These are phyloP conservation scores for Triplophysa tibetana DNA, from an alignment of 2,113 vertebrate genomes.

Conservation along the genomic window DNA sequence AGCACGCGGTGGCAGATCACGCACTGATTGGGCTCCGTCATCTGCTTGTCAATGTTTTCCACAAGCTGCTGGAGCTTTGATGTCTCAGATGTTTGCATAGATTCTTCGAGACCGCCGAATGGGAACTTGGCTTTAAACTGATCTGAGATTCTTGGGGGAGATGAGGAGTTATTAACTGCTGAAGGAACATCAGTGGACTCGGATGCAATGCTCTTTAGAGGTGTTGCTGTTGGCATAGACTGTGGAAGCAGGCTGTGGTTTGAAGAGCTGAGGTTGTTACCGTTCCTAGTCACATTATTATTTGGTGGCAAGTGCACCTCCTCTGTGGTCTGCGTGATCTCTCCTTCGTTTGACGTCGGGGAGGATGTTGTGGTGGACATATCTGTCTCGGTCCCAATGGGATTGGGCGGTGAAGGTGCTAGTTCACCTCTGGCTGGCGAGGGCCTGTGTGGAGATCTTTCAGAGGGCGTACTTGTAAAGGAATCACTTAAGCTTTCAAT, in stretches of 20 bases:
- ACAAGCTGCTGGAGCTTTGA: slow-evolving; percentile 96
- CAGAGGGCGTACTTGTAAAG: slow-evolving; percentile 83
- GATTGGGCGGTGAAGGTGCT: slow-evolving; percentile 83
- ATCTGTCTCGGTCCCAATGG: slow-evolving; percentile 69
- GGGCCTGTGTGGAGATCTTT: slow-evolving; percentile 84
- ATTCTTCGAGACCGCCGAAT: slow-evolving; percentile 81
- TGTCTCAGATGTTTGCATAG: slow-evolving; percentile 96
- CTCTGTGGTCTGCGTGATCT: slow-evolving; percentile 69
- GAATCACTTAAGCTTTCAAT: slow-evolving; percentile 79
- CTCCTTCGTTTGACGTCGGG: slow-evolving; percentile 64
- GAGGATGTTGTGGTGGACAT: slow-evolving; percentile 73
- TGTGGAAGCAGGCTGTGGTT: slow-evolving; percentile 32
- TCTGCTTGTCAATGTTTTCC: slow-evolving; percentile 97
- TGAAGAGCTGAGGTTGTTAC: slow-evolving; percentile 58
- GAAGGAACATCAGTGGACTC: slow-evolving; percentile 72
- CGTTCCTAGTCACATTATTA: slow-evolving; percentile 61
- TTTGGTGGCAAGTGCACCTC: slow-evolving; percentile 74
- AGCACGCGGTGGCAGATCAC: slow-evolving; percentile 93
- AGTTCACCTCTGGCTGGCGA: slow-evolving; percentile 84
- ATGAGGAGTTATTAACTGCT: slow-evolving; percentile 69
- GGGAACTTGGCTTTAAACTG: slow-evolving; percentile 82
- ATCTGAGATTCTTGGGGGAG: slow-evolving; percentile 76
- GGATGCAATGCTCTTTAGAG: slow-evolving; percentile 51
- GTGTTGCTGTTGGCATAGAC: slow-evolving; percentile 38
- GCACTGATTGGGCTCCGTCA: slow-evolving; percentile 92